Conservation (phyloP, 2,797 vertebrate species). For the Catostomus latipinnis region DNA sequence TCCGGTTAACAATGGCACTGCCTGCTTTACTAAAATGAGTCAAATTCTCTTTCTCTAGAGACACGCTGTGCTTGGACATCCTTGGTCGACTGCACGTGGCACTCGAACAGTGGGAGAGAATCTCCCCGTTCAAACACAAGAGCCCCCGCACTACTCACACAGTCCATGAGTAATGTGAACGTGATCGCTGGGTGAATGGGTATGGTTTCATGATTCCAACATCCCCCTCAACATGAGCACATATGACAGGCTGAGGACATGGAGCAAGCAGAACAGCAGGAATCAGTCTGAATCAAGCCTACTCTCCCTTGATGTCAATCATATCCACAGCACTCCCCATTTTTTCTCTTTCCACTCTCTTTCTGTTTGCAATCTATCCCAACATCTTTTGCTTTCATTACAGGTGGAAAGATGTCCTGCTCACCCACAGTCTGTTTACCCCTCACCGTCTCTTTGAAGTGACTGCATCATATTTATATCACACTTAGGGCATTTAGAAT, state of each 20-base stretch:
- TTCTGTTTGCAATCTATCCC: slow-evolving; percentile 29
- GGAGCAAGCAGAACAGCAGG: slow-evolving; percentile 48
- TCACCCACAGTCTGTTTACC: slow-evolving; percentile 27
- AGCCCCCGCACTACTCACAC: slow-evolving; percentile 51
- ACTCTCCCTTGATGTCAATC: slow-evolving; percentile 67
- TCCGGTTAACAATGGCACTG: slow-evolving; percentile 28
- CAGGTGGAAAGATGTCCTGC: slow-evolving; percentile 45
- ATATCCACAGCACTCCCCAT: slow-evolving; percentile 50
- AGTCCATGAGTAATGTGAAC: slow-evolving; percentile 50
- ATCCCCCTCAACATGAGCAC: slow-evolving; percentile 55
- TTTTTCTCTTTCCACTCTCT: slow-evolving; percentile 38
- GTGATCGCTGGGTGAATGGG: slow-evolving; percentile 51
- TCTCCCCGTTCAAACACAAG: slow-evolving; percentile 38
- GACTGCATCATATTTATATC: slow-evolving; percentile 38
- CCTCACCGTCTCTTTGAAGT: slow-evolving; percentile 30
- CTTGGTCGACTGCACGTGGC: slow-evolving; percentile 50
- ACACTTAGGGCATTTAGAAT: slow-evolving; percentile 28
- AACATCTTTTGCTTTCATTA: slow-evolving; percentile 55
- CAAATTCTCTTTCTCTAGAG: slow-evolving; percentile 35
- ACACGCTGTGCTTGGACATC: slow-evolving; percentile 45
- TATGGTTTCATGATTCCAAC: slow-evolving; percentile 43
- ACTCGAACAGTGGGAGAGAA: slow-evolving; percentile 50
- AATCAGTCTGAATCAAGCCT: slow-evolving; percentile 46
- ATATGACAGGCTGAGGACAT: slow-evolving; percentile 56
- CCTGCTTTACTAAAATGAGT: slow-evolving; percentile 8